Conservation (phyloP, 2,797 vertebrate genomes). For the Hylomyscus alleni region DNA sequence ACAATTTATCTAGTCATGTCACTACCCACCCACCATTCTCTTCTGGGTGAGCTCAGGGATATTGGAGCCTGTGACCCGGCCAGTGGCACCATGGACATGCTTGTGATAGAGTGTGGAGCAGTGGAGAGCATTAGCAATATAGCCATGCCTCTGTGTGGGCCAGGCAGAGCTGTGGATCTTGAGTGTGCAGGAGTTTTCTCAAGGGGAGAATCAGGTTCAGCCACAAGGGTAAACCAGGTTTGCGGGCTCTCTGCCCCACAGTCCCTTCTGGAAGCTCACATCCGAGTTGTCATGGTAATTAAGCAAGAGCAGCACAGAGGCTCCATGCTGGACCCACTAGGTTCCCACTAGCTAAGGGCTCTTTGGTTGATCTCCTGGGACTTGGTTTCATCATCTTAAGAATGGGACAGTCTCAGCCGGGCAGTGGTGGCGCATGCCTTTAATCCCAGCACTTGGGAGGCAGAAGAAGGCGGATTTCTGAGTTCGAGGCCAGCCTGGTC, state of each 20-base stretch:
- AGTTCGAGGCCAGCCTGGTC: no score
- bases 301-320: not conserved
- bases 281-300: not conserved
- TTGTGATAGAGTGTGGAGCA: constrained; percentile 66
- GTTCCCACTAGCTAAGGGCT: not conserved
- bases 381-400: not conserved
- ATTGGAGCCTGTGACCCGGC: constrained; percentile 58
- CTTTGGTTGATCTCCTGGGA: not conserved
- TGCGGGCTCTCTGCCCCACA: not conserved
- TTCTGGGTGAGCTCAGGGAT: constrained; percentile 48
- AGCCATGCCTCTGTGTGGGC: constrained; percentile 63
- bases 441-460: no score
- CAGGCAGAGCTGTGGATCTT: constrained; percentile 56
- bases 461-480: no score
- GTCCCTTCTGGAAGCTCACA: constrained; percentile 36
- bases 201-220: not conserved
- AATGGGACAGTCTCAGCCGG: rapidly evolving
- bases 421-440: no score
- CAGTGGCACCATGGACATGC: not conserved
- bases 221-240: not conserved
- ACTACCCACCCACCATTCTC: constrained; percentile 51
- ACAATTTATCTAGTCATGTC: constrained; percentile 45
- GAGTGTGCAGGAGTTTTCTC: not conserved
- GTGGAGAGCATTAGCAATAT: constrained; percentile 64
- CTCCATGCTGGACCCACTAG: not conserved